These are phyloP conservation scores for Nymphalis polychloros DNA, from an alignment of 2,888 invertebrate genomes.

Conservation along the genomic window DNA sequence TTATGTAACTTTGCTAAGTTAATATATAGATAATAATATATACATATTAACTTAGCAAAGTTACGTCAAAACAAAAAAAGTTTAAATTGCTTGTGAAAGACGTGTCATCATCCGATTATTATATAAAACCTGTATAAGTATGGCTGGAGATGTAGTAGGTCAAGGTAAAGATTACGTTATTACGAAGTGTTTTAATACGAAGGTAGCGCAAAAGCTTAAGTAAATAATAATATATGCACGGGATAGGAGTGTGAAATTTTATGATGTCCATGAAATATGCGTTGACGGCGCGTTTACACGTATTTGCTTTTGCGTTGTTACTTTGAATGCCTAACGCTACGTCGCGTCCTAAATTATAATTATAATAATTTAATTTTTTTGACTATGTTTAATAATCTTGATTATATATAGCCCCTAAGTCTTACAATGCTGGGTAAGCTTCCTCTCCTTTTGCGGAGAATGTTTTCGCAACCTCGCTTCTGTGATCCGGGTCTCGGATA, in stretches of 20 bases:
- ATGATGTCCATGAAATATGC: slow-evolving; percentile 15
- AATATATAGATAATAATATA: too few species aligned
- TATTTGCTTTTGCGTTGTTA: background rate
- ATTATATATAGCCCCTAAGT: background rate
- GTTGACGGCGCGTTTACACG: slow-evolving; percentile 10
- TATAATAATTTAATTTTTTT: background rate
- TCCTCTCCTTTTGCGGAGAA: too few species aligned
- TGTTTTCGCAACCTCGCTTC: too few species aligned
- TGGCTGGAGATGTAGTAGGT: background rate
- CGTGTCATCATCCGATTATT: background rate
- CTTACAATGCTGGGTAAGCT: too few species aligned
- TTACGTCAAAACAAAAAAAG: too few species aligned
- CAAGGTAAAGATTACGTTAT: background rate
- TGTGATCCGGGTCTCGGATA: too few species aligned
- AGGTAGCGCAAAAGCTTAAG: slow-evolving; percentile 4
- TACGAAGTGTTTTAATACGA: slow-evolving; percentile 1
- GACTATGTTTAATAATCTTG: background rate
- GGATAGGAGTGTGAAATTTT: slow-evolving; percentile 14
- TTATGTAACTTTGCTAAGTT: too few species aligned
- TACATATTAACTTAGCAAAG: too few species aligned
- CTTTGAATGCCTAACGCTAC: background rate
- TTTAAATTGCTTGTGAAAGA: too few species aligned
- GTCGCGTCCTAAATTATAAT: background rate
- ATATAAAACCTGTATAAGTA: slow-evolving; percentile 5
- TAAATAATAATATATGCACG: slow-evolving; percentile 9